phyloP scores from a whole-genome alignment of 2,797 vertebrate genomes.

The Myotis daubentonii region DNA sequence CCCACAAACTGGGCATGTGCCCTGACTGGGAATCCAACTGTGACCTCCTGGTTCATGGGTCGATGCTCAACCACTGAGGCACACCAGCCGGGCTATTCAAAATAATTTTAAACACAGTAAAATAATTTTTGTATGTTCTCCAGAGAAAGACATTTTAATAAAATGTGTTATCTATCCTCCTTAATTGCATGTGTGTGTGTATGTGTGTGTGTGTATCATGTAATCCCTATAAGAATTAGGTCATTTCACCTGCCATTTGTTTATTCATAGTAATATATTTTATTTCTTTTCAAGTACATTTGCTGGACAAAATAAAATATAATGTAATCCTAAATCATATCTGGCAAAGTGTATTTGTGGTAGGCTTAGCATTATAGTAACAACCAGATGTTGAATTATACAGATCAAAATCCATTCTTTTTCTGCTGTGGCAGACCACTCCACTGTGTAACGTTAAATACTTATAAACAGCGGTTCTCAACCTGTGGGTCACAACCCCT shows the following conservation, averaged over 20 bases:
- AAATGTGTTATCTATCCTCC: background rate
- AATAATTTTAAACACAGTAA: background rate
- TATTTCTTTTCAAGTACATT: slow-evolving; percentile 40
- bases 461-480: slow-evolving; percentile 15
- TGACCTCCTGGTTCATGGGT: too few species aligned
- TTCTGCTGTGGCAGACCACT: slow-evolving; percentile 58
- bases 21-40: too few species aligned
- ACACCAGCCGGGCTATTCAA: background rate
- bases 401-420: slow-evolving; percentile 68
- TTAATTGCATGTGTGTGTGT: background rate
- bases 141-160: background rate
- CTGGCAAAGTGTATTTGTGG: slow-evolving; percentile 56
- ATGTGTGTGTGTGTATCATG: too few species aligned
- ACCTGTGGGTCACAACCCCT: too few species aligned
- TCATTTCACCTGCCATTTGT: background rate
- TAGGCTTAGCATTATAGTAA: slow-evolving; percentile 49
- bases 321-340: slow-evolving; percentile 54
- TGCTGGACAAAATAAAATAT: slow-evolving; percentile 48
- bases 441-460: slow-evolving; percentile 57
- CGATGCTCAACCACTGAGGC: too few species aligned
- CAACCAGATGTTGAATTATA: slow-evolving; percentile 63
- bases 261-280: slow-evolving; percentile 52
- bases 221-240: background rate
- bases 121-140: background rate
- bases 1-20: too few species aligned